phyloP scores from a whole-genome alignment of 2,888 invertebrate genomes.

The Microplitis deprimator region DNA sequence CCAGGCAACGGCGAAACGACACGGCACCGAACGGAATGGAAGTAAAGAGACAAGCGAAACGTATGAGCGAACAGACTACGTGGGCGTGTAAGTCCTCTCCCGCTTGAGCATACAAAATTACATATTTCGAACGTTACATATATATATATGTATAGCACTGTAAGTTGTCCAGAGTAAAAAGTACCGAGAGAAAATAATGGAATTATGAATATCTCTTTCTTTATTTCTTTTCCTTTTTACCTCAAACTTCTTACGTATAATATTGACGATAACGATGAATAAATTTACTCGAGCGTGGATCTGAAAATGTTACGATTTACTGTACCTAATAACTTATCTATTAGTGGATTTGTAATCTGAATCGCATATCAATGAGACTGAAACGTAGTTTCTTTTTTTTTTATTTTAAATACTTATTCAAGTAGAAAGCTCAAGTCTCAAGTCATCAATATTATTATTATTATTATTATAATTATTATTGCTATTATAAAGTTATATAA shows the following conservation, averaged over 20 bases:
- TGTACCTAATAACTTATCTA: slow-evolving; percentile 13
- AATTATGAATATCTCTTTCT: slow-evolving; percentile 36
- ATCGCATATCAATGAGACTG: slow-evolving; percentile 34
- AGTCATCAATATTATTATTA: neutral
- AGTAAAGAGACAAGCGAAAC: slow-evolving; percentile 36
- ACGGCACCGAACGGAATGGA: slow-evolving; percentile 5
- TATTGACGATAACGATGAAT: slow-evolving; percentile 8
- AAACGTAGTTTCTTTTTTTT: slow-evolving; percentile 24
- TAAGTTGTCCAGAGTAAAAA: neutral
- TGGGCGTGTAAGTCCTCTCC: slow-evolving; percentile 38
- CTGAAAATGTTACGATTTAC: slow-evolving; percentile 12
- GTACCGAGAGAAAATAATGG: slow-evolving; percentile 33
- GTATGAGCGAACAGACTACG: slow-evolving; percentile 43
- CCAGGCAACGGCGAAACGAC: slow-evolving; percentile 37
- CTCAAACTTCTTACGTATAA: neutral
- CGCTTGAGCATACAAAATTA: slow-evolving; percentile 38
- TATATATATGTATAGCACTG: neutral
- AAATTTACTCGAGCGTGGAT: slow-evolving; percentile 38
- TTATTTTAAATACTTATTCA: neutral
- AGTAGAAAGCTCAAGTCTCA: neutral
- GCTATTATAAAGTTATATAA: neutral
- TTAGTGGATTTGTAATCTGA: slow-evolving; percentile 19
- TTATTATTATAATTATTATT: neutral
- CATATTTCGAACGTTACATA: slow-evolving; percentile 34
- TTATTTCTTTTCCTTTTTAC: neutral